Percentiles rank a stretch among this genome's conserved stretches.
These are phyloP conservation scores for Drosophila borealis DNA, from an alignment of 2,888 invertebrate genomes.

Conservation along the genomic window DNA sequence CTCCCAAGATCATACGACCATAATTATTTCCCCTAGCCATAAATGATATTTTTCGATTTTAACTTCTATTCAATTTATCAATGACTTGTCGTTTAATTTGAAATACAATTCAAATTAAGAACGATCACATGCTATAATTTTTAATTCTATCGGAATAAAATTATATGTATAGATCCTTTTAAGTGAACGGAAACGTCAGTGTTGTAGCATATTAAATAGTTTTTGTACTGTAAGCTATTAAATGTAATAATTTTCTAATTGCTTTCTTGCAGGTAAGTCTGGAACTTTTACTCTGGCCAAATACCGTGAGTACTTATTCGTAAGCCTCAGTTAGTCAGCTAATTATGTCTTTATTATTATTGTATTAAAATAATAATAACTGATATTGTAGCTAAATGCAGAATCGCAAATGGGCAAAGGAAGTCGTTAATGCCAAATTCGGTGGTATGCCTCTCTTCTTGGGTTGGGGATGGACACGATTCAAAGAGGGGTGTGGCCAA, in stretches of 20 bases:
- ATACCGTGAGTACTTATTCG: conserved; percentile 18
- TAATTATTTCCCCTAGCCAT: no score
- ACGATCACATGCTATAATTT: no score
- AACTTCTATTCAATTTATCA: no score
- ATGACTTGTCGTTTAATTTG: no score
- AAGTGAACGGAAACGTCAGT: no score
- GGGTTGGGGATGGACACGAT: background rate
- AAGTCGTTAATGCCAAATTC: conserved; percentile 26
- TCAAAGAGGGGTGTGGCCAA: conserved; percentile 1
- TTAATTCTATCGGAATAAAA: no score
- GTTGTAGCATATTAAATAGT: no score
- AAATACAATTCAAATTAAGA: no score
- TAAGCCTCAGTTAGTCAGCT: background rate
- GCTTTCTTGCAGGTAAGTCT: conserved; percentile 51
- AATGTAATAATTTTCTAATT: conserved; percentile 1
- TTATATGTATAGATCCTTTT: no score
- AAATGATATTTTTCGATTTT: no score
- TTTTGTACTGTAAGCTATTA: background rate
- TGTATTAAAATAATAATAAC: conserved; percentile 45
- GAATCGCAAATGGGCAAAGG: conserved; percentile 8
- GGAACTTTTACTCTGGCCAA: background rate
- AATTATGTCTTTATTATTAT: conserved; percentile 51
- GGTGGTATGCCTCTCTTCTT: conserved; percentile 8
- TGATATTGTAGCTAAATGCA: conserved; percentile 18
- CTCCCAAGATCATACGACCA: no score